Base-by-base conservation (phyloP, 1,140 invertebrate species). In the Drosophila lini region DNA sequence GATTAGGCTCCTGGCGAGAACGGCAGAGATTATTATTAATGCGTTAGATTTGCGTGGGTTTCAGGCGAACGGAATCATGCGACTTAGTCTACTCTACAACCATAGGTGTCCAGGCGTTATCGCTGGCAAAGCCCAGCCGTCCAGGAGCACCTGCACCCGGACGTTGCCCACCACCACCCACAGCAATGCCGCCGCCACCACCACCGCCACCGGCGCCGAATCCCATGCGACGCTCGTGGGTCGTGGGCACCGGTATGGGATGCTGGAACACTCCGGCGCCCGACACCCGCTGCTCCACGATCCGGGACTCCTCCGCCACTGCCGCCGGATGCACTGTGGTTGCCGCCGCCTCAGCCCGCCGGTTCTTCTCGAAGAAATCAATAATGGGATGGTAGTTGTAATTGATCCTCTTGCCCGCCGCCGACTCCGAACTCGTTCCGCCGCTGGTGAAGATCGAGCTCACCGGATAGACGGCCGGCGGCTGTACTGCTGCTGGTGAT, bases 371-470 rank as follows among this genome's bases (percentile, higher is more conserved):
- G 88, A 97, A 97, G 91, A 96, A 97, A 80, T 97, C 96, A 71
- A 97, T 96, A 55, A 97, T 97, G 3, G 96, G 96, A 92, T 97
- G 96, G 82, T 97, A 97, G 88, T 96, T 96, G 81, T 97, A 97
- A 92, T 97, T 97, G 40, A 97, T 94, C 80, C 95, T 93, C 85
- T 94, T 94, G 38, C 38, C 59, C 56, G 59, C 59, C 59, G 59
- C 34, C 47, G 56, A 31, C 53, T 71, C 71, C 42, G 15, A 41
- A 25, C 42, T 70, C 32, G 41, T 47, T 31, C 45, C 55, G 38
- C 56, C 61, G 47, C 60, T 68, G 36, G 59, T 48, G 38, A 79
- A 78, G 32, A 91, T 81, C 15, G 78, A 73, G 57, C 78, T 88
- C 59, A 91, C 80, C 84, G 78, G 83, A 53, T 78, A 81, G 74